Evolutionary conservation across 1,140 invertebrate species (phyloP).

Genomic region (Papilio aristodemus): DNA sequence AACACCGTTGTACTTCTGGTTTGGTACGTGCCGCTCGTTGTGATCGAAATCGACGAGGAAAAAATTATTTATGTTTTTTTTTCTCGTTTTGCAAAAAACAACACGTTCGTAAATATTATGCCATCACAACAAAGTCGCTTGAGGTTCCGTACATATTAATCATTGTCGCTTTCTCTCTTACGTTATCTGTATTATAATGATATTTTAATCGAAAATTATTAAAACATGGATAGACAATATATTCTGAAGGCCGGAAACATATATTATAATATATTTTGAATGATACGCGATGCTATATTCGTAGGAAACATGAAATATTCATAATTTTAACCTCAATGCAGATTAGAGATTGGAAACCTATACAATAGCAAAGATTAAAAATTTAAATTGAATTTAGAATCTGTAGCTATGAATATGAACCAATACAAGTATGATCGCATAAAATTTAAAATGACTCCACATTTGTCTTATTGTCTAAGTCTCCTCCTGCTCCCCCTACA

Average conservation of each 20-base stretch:
- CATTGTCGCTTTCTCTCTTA: constrained; percentile 9
- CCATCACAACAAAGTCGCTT: constrained; percentile 11
- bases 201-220: constrained; percentile 1
- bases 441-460: too few species aligned
- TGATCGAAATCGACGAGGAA: constrained; percentile 11
- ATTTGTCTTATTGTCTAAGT: too few species aligned
- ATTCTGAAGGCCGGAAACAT: too few species aligned
- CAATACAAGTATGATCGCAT: too few species aligned
- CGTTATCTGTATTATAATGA: neutral
- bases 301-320: neutral
- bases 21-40: neutral
- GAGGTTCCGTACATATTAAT: constrained; percentile 11
- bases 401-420: too few species aligned
- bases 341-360: neutral
- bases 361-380: neutral
- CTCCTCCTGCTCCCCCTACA: too few species aligned
- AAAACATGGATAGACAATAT: constrained; percentile 9
- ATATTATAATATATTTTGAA: too few species aligned
- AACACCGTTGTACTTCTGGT: constrained; percentile 1
- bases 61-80: constrained; percentile 15
- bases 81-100: constrained; percentile 9
- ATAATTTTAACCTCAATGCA: neutral
- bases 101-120: constrained; percentile 15
- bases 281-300: neutral
- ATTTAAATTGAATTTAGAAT: neutral